Evolutionary conservation across 2,888 invertebrate species (phyloP).

Genomic region (Hermodice carunculata): DNA sequence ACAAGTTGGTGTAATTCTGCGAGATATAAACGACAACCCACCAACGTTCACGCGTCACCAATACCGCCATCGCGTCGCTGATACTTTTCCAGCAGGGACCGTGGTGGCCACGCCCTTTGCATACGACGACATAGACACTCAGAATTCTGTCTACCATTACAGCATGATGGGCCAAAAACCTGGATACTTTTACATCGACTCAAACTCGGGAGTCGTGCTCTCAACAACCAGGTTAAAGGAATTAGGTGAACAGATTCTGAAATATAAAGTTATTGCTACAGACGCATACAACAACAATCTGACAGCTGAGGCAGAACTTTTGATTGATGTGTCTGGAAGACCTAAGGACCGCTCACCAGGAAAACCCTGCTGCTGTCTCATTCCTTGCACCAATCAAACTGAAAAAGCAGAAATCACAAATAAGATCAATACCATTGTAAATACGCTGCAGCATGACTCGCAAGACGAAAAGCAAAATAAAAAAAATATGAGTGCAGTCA

Average conservation of each 20-base stretch:
- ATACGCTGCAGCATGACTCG: too few relatives aligned
- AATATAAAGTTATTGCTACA: conserved; percentile 4
- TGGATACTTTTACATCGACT: conserved; percentile 35
- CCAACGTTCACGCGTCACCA: conserved; percentile 33
- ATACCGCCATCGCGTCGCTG: conserved; percentile 37
- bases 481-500: too few relatives aligned
- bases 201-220: conserved; percentile 30
- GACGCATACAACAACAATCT: conserved; percentile 15
- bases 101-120: conserved; percentile 44
- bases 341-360: not conserved
- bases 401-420: too few relatives aligned
- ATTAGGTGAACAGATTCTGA: not conserved
- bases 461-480: too few relatives aligned
- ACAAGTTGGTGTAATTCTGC: conserved; percentile 36
- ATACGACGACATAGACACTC: conserved; percentile 38
- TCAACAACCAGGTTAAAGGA: conserved; percentile 24
- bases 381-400: too few relatives aligned
- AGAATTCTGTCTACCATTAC: conserved; percentile 36
- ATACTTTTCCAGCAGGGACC: conserved; percentile 34
- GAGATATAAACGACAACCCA: conserved; percentile 47
- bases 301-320: conserved; percentile 1
- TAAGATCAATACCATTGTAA: too few relatives aligned
- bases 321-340: conserved; percentile 1
- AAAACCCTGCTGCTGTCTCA: conserved; percentile 7
- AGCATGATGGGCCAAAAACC: conserved; percentile 23